These are phyloP conservation scores for Sebastes taczanowskii DNA, from an alignment of 2,797 vertebrate genomes.

Conservation along the genomic window DNA sequence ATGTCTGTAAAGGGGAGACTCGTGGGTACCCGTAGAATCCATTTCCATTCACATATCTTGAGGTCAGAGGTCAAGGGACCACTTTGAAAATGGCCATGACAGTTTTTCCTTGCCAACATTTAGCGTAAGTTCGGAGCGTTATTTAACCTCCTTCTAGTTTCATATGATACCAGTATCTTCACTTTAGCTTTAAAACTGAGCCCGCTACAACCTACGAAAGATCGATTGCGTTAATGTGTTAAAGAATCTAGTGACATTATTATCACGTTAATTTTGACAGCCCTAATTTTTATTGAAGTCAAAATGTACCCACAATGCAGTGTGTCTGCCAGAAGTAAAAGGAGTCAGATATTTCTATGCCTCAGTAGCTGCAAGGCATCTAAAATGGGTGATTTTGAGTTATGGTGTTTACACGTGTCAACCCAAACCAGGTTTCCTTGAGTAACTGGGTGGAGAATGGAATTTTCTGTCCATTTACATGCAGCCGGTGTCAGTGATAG, in stretches of 20 bases:
- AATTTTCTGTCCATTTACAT: constrained; percentile 2
- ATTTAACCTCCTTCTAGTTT: not conserved
- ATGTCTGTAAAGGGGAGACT: too few relatives aligned
- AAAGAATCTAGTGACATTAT: too few relatives aligned
- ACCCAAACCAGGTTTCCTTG: not conserved
- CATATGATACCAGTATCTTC: too few relatives aligned
- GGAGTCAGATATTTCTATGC: not conserved
- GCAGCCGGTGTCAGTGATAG: not conserved
- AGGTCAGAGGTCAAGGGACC: too few relatives aligned
- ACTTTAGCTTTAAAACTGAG: too few relatives aligned
- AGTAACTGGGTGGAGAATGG: not conserved
- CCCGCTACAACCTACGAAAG: too few relatives aligned
- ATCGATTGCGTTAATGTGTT: too few relatives aligned
- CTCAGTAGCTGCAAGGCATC: not conserved
- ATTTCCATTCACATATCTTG: accelerated
- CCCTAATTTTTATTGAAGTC: not conserved
- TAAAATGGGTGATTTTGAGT: not conserved
- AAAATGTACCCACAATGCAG: not conserved
- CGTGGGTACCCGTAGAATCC: too few relatives aligned
- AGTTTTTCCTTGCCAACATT: too few relatives aligned
- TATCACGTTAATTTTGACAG: not conserved
- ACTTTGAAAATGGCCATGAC: too few relatives aligned
- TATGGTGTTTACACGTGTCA: constrained; percentile 20
- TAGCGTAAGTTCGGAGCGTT: too few relatives aligned
- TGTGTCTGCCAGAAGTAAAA: not conserved